A percentile compares a stretch with the other conserved stretches of the same genome.
Conservation (phyloP, 2,888 invertebrate genomes). For the Crossocerus cetratus region DNA sequence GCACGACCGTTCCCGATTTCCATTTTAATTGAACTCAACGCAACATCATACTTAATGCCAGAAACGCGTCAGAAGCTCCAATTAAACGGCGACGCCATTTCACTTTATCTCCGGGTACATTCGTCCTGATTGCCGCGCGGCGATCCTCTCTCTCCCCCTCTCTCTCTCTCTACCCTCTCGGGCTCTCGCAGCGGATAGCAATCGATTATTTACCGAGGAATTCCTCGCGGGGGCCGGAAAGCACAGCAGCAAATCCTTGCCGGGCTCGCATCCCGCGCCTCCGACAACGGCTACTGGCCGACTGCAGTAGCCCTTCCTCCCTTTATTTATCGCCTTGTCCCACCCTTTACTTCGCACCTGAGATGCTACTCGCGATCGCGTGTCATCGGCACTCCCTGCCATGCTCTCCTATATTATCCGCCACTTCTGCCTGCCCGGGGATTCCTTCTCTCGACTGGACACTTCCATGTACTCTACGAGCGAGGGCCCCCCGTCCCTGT, state of each 20-base stretch:
- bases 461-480: too few species aligned
- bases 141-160: constrained; percentile 46
- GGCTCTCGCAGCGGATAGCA: constrained; percentile 21
- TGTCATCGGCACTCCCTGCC: constrained; percentile 27
- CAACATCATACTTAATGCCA: constrained; percentile 76
- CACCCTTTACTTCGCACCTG: constrained; percentile 14
- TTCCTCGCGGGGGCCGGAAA: constrained; percentile 30
- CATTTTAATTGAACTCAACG: constrained; percentile 76
- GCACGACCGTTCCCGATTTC: constrained; percentile 70
- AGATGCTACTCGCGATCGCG: constrained; percentile 37
- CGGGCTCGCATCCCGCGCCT: constrained; percentile 10
- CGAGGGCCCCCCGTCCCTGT: too few species aligned
- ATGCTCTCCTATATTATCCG: too few species aligned
- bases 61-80: constrained; percentile 71
- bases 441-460: background rate
- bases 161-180: background rate
- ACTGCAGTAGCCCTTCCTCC: background rate
- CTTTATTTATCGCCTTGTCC: constrained; percentile 17
- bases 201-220: constrained; percentile 54
- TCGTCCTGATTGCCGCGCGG: constrained; percentile 54
- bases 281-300: background rate
- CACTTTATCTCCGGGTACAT: constrained; percentile 65
- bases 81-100: constrained; percentile 72
- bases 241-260: constrained; percentile 14
- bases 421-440: background rate